Base-by-base conservation (phyloP, 2,888 invertebrate genomes). In the Galeruca laticollis region DNA sequence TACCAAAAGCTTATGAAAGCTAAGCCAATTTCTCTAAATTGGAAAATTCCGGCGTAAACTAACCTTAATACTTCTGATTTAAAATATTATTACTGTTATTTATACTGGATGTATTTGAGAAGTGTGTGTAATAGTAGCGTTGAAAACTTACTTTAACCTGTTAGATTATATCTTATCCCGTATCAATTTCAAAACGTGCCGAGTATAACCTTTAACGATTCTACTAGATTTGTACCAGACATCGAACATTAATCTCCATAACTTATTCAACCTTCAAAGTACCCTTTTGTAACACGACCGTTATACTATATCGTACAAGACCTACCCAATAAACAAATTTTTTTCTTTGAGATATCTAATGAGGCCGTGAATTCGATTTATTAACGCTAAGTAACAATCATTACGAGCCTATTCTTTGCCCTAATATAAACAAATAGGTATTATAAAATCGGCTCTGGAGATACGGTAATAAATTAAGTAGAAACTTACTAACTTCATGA, bases 361-460 rank as follows among this genome's bases (percentile, higher is more conserved):
- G 26, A 52, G 52, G 13, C 35, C 60, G n/a, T 21, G 51, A 21
- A 40, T 31, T 21, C 60, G 60, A 66, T 66, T 66, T 66, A 66
- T 60, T 54, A 18, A 37, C 10, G 51, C 59, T 51, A 26, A 35
- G 52, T 52, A 66, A 60, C 51, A 60, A 66, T 59, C 21, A 60
- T 60, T 40, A 60, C 10, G 40, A 35, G 51, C 31, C 21, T 66
- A 37, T 51, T 60, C 21, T 20, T 66, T 49, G 20, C 33, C 60
- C 51, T 60, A 60, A 66, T 60, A 37, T 37, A 49, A 35, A 52
- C 49, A 60, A 66, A 66, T 51, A 54, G 57, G 51, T 18, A 9
- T 18, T 49, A 49, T 49, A 49, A 49, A 49, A 49, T 49, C 2
- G 2, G 15, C 49, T 18, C 4, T 13, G 15, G 15, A 49, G 15